These are phyloP conservation scores for Cryptocephalus primarius DNA, from an alignment of 2,888 invertebrate species.

Conservation along the genomic window DNA sequence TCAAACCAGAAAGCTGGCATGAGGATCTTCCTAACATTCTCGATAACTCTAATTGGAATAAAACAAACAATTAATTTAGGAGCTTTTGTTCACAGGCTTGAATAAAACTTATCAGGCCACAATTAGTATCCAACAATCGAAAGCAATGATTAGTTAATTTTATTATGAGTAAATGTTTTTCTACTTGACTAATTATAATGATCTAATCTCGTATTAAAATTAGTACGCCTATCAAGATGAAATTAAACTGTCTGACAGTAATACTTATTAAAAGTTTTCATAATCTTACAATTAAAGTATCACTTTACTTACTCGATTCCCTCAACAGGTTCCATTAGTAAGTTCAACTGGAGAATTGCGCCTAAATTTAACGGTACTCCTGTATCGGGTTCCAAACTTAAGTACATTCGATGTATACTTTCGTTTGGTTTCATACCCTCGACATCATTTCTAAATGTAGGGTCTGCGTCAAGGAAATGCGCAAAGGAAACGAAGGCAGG, in stretches of 20 bases:
- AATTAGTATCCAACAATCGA: too few species aligned
- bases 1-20: constrained; percentile 72
- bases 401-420: constrained; percentile 51
- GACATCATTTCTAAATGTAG: constrained; percentile 49
- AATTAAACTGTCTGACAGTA: too few species aligned
- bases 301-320: constrained; percentile 43
- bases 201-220: too few species aligned
- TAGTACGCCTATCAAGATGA: too few species aligned
- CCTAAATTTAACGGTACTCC: constrained; percentile 66
- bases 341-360: constrained; percentile 70
- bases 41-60: constrained; percentile 42
- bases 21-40: constrained; percentile 43
- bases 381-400: constrained; percentile 62
- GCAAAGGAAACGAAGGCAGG: constrained; percentile 75
- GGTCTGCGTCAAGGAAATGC: constrained; percentile 68
- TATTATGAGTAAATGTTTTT: too few species aligned
- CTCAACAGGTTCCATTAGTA: constrained; percentile 43
- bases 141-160: too few species aligned
- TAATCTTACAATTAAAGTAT: too few species aligned
- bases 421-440: constrained; percentile 56
- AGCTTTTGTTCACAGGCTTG: neutral
- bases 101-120: too few species aligned
- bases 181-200: too few species aligned
- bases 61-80: too few species aligned
- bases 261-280: too few species aligned